A percentile compares a stretch with the other conserved stretches of the same genome.
These are phyloP conservation scores for Byasa hedistus DNA, from an alignment of 2,888 invertebrate species.

Conservation along the genomic window DNA sequence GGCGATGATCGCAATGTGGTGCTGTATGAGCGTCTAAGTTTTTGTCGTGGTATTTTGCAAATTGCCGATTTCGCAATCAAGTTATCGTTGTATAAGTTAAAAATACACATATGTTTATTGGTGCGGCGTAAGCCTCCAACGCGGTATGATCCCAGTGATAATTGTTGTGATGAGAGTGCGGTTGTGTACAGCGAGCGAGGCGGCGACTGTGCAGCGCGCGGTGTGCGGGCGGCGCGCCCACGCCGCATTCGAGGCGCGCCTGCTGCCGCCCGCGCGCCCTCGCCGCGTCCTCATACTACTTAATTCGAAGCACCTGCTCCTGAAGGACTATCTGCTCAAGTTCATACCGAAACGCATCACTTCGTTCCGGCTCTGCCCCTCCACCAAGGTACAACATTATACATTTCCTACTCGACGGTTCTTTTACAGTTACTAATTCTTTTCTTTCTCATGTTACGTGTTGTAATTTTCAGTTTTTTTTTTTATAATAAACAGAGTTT, in stretches of 20 bases:
- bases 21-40: too few species aligned
- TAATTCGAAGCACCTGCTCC: conserved; percentile 92
- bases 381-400: conserved; percentile 87
- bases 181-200: conserved; percentile 72
- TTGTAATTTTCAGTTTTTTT: too few species aligned
- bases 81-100: too few species aligned
- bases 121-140: too few species aligned
- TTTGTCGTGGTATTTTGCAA: too few species aligned
- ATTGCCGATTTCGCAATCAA: too few species aligned
- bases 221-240: conserved; percentile 91
- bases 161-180: conserved; percentile 88
- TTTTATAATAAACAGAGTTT: too few species aligned
- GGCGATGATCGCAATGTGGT: too few species aligned
- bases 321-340: conserved; percentile 95
- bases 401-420: too few species aligned
- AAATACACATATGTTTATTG: too few species aligned
- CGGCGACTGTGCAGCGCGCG: conserved; percentile 91
- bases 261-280: conserved; percentile 78
- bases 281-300: conserved; percentile 94
- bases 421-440: too few species aligned
- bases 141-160: conserved; percentile 43
- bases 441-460: too few species aligned
- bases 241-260: conserved; percentile 85
- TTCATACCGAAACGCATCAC: conserved; percentile 95
- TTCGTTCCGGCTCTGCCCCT: conserved; percentile 95